Evolutionary conservation across 2,888 invertebrate genomes (phyloP), one percentile per base, ranked within the genome.

Genomic region (Serripes groenlandicus): DNA sequence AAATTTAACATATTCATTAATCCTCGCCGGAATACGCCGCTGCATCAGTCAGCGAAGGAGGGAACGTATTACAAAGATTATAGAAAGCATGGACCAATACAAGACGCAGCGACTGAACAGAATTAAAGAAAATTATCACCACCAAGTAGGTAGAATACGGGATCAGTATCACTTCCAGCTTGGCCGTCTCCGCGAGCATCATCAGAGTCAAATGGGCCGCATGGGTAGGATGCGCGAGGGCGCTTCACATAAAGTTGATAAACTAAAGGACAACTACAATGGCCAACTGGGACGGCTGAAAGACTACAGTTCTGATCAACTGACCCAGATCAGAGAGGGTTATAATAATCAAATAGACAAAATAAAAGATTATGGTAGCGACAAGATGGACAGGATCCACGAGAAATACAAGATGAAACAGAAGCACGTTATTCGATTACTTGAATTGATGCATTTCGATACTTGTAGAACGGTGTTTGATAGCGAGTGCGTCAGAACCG

Each of bases 371-470:
- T 99, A 98, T 95, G 98, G 98, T 95, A 97, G 98, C 28, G 98
- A 98, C 94, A 98, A 99, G 95, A 96, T 98, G 79, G 95, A 98
- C 64, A 96, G 97, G 72, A 95, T 99, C 62, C 96, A 98, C 37
- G 98, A 98, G 94, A 98, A 98, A 15, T 98, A 98, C 96, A 98
- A 98, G 95, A 97, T 98, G 93, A 98, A 99, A 95, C 99, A 99
- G 94, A 98, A 98, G 95, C 98, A 98, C 18, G 95, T 99, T 72
- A 98, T 98, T 95, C 98, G 98, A 94, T 97, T 99, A 7, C 95
- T 99, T 78, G 99, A 99, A 95, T 98, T 98, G 94, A 95, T 99
- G 91, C 98, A 98, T 95, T 97, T 98, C 93, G 98, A 98, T 94
- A 98, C 98, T 95, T 99, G 99, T 93, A 97, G 90, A 56, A 88